Evolutionary conservation across 2,113 vertebrate genomes (phyloP), one percentile per base, ranked within the genome.

Genomic region (Heterotis niloticus): DNA sequence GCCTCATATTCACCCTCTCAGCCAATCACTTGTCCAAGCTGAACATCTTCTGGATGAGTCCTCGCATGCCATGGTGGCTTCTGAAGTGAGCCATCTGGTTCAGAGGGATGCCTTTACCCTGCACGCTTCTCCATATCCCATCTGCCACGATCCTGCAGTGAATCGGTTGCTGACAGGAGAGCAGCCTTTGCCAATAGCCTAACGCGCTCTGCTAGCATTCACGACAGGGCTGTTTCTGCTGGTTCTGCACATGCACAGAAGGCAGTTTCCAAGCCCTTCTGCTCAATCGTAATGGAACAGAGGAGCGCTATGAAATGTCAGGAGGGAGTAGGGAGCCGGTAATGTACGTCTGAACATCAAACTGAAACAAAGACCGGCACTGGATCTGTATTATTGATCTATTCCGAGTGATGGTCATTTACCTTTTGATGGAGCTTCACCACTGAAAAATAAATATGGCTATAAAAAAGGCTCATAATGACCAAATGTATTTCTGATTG

Each of bases 61-160:
- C n/a, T 62, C 78, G 78, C 81, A 78, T 76, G 44, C 60, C 67
- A 54, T 64, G 52, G 69, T 54, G 29, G 51, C n/a, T 51, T 70
- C 67, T 54, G 28, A 44, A 13, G 7, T 44, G 34, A 44, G 34
- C 69, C 18, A 26, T 59, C 75, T 34, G 70, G 57, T 81, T 75
- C 69, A 65, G 51, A 44, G 29, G 64, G 70, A 64, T 76, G 71
- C 16, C 66, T 78, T 56, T 77, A 34, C 52, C 79, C 69, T 13
- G 57, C 28, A 24, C 78, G 69, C 51, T 54, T n/a, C 17, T 67
- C 60, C 57, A 54, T 20, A 78, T 14, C 75, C 44, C 52, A 78
- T 80, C 78, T 70, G 76, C 71, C 66, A 34, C 64, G 34, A 71
- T 77, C 12, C 64, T 76, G 23, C 68, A 28, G 10, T 5, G 64